Base-by-base conservation (phyloP, 2,797 vertebrate genomes). In the Ceryle rudis region DNA sequence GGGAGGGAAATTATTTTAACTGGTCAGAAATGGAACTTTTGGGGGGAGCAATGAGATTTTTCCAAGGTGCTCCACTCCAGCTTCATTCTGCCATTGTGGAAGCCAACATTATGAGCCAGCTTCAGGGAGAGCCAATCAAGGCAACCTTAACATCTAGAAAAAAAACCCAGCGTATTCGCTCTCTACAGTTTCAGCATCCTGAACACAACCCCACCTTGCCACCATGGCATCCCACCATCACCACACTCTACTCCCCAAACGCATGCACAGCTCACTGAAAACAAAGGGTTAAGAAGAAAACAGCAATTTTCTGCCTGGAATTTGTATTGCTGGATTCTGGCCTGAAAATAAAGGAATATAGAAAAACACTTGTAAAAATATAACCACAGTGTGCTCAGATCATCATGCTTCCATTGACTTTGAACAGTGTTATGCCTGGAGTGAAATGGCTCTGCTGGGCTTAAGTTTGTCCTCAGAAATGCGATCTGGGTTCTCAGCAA, bases 401-500 rank as follows among this genome's bases (percentile, higher is more conserved):
- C 95, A 93, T 81, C 95, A 93, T 81, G 94, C 91, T 94, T 95
- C 80, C 70, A 86, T 93, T 96, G 96, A 93, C 94, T 95, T 94
- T 88, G 91, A 97, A 83, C 87, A 91, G 94, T 91, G 82, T 69
- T 96, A 81, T 57, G 93, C 91, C 92, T 81, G 77, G 79, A 94
- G 77, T 73, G 62, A 96, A 97, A 97, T 67, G 62, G 70, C 82
- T 95, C 94, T 95, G 70, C 11, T 35, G 89, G 92, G 95, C 54
- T 95, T 93, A 87, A 90, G 86, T 81, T 81, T 83, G 93, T 93
- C 90, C 92, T 95, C 86, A 89, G 77, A 96, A 94, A 82, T 5
- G 16, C 3, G 6, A 67, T 71, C 52, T 46, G 52, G 79, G 65
- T 55, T 82, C 90, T 57, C 39, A 84, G 47, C 78, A 75, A 90